Evolutionary conservation across 2,113 vertebrate genomes (phyloP), one percentile per base, ranked within the genome.

Genomic region (Erythrocebus patas): DNA sequence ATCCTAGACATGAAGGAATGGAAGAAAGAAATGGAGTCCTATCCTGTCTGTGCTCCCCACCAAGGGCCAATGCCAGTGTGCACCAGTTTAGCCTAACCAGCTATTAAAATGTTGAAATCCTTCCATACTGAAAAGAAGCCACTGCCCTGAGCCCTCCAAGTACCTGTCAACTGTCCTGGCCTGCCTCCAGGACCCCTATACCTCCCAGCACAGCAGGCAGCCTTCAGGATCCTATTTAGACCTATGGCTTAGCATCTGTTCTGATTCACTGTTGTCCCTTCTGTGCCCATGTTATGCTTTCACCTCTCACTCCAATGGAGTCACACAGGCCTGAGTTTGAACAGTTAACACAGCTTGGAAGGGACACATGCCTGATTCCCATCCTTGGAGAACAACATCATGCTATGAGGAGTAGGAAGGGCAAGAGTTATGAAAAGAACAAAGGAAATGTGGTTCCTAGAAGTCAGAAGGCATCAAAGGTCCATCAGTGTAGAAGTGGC

Each of bases 401-500:
- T 35, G 66, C 83, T 22, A 16, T 32, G 11, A 14, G 16, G 32
- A 38, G 7, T 8, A 43, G 22, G 13, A 80, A 30, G 43, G 55
- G 20, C 45, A 90, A 91, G 85, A 85, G 6, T 52, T 35, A 59
- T 0, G 12, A 64, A 57, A 82, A 92, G 6, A 97, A 72, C 45
- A 88, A 48, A 96, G 12, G 70, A 82, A 81, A 88, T 4, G 14
- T 4, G 68, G 59, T 45, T 96, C 66, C 72, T 97, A 97, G 93
- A 68, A 95, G 73, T 97, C 95, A 82, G 96, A 83, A 86, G 93
- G 96, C 20, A 68, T 94, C 96, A 97, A 88, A 27, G 95, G n/a
- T 38, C 40, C 97, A 30, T 97, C 97, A 2, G 73, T 66, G 61
- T 52, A 72, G 79, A 98, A 98, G 92, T 97, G 98, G 94, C 97